Base-by-base conservation (phyloP, 2,113 vertebrate genomes). In the Loxodonta africana region DNA sequence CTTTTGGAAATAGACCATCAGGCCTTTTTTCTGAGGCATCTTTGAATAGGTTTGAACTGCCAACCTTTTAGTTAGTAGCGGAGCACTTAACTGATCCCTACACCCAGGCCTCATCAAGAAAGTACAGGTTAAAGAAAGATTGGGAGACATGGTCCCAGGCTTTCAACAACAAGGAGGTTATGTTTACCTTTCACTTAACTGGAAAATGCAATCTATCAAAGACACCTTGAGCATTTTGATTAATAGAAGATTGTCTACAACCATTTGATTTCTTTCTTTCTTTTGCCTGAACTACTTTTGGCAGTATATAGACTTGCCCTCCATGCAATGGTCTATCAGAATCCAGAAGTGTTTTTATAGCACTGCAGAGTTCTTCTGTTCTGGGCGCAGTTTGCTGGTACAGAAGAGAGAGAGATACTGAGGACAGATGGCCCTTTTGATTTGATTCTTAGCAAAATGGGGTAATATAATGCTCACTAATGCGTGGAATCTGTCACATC, bases 361-460 rank as follows among this genome's bases (percentile, higher is more conserved):
- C 15, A n/a, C 17, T 84, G 30, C 23, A 14, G 76, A 95, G 77
- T 81, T 91, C 44, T 65, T 4, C 25, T 46, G 17, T 81, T 53
- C 62, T 93, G 46, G 37, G 67, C 69, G 57, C 26, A 53, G 33
- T 89, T 95, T 93, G 28, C 83, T 44, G 76, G 51, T 33, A 46
- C 8, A 85, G 67, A 83, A 90, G n/a, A 94, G 90, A 93, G 84
- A 94, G 33, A 12, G 90, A 48, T 63, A 63, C 21, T 30, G 83
- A 67, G 81, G 93, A 82, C 94, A 97, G 83, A 84, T 96, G 65
- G 84, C 28, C 8, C 46, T 90, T 98, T 92, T 78, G 18, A 94
- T 97, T 91, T 91, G 48, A 91, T 93, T 95, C 30, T 74, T 81
- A 88, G 73, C 44, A 90, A 96, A 86, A 80, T 83, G 53, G 90